Percentiles rank a stretch among this genome's conserved stretches.
Evolutionary conservation across 2,888 invertebrate species (phyloP).

Genomic region (Ischnura elegans): DNA sequence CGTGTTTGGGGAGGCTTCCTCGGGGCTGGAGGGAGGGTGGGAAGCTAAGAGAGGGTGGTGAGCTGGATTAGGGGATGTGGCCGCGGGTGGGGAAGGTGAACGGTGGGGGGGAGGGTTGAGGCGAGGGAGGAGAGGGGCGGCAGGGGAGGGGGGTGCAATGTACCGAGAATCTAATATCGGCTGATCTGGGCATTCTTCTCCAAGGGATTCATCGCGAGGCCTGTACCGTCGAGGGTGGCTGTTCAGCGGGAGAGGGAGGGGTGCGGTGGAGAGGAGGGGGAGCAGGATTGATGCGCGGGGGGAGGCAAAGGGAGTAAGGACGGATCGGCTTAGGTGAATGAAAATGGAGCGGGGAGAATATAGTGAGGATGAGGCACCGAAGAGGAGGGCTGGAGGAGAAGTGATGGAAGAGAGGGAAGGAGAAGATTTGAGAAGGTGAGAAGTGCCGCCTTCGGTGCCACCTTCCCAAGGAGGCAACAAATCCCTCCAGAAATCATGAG

Average conservation of each 20-base stretch:
- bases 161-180: constrained; percentile 68
- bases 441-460: background rate
- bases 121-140: background rate
- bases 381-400: constrained; percentile 11
- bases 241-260: constrained; percentile 22
- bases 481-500: background rate
- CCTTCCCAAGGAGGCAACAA: background rate
- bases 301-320: background rate
- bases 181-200: constrained; percentile 68
- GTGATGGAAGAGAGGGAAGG: constrained; percentile 15
- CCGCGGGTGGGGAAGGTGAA: background rate
- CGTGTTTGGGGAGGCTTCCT: background rate
- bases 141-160: constrained; percentile 42
- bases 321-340: constrained; percentile 44
- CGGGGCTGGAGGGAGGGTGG: background rate
- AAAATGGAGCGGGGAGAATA: background rate
- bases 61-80: constrained; percentile 53
- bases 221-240: constrained; percentile 54
- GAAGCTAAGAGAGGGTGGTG: background rate
- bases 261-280: background rate
- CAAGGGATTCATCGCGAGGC: constrained; percentile 61
- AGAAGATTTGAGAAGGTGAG: constrained; percentile 37
- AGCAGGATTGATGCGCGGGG: background rate
- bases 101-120: background rate
- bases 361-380: constrained; percentile 26